Evolutionary conservation across 1,140 invertebrate species (phyloP).

Genomic region (Bombus vancouverensis): DNA sequence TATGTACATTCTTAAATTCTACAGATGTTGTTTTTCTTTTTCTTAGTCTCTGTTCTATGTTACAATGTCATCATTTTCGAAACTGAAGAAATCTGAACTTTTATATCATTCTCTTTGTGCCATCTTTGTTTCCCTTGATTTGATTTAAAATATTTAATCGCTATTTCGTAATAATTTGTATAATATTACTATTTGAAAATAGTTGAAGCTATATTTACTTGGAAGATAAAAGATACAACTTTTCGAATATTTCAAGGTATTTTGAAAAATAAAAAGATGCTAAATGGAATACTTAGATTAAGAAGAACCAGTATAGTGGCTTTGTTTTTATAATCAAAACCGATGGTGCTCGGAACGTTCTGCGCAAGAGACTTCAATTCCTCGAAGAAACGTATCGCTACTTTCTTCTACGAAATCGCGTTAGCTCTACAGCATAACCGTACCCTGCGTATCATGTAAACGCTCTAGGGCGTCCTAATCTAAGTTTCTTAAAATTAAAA

Average conservation of each 20-base stretch:
- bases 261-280: neutral
- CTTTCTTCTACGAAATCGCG: constrained; percentile 12
- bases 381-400: constrained; percentile 4
- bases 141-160: neutral
- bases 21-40: too few relatives aligned
- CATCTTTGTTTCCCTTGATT: too few relatives aligned
- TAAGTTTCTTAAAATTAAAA: neutral
- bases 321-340: neutral
- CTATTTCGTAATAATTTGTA: neutral
- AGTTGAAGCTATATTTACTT: neutral
- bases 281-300: neutral
- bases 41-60: too few relatives aligned
- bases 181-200: neutral
- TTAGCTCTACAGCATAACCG: neutral
- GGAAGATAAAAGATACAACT: too few relatives aligned
- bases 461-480: neutral
- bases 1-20: too few relatives aligned
- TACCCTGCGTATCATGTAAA: neutral
- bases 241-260: neutral
- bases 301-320: neutral
- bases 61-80: too few relatives aligned
- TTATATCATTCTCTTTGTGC: too few relatives aligned
- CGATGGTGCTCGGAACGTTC: too few relatives aligned
- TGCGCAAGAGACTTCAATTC: neutral
- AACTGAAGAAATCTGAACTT: too few relatives aligned